Evolutionary conservation across 2,113 vertebrate species (phyloP), one percentile per base, ranked within the genome.

Genomic region (Lanius ludovicianus): DNA sequence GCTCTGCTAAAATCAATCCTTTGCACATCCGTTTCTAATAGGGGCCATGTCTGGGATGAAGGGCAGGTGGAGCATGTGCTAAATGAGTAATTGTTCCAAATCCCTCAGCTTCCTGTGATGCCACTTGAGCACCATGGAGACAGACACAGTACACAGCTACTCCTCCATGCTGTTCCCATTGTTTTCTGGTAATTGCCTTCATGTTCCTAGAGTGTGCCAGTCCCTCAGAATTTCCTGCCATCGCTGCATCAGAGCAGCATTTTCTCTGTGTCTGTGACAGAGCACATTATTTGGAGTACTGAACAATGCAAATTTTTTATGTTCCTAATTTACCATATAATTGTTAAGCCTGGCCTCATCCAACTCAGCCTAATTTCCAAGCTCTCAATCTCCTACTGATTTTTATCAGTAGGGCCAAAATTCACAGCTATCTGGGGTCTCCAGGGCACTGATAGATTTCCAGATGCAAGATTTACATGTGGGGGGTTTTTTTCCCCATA

Each of bases 331-430:
- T 87, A 33, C 80, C 35, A 68, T 64, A 27, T 60, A 68, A 79
- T 85, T 70, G 57, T 81, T 87, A 89, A 93, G 53, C 70, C 65
- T 65, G 28, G 62, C 46, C 76, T 92, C 80, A 77, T 88, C 60
- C 74, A 87, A 89, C 35, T 53, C 65, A 94, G 64, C 42, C 42
- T 93, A 15, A 84, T 95, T 92, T 93, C 73, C 63, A 59, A 81
- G 64, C 59, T 90, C 64, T 89, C 68, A 50, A 28, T 77, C 16
- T 90, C 88, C 71, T 77, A 39, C 92, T 50, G 65, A 84, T 95
- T 93, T 80, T 23, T 92, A 11, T 83, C 90, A 89, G 33, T 46
- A 24, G 59, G 83, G 80, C 89, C 84, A 94, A 87, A 96, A 94
- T 68, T 93, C 84, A 53, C n/a, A 91, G 56, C 60, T 71, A 16